phyloP scores from a whole-genome alignment of 2,113 vertebrate genomes.

The Ciconia boyciana region DNA sequence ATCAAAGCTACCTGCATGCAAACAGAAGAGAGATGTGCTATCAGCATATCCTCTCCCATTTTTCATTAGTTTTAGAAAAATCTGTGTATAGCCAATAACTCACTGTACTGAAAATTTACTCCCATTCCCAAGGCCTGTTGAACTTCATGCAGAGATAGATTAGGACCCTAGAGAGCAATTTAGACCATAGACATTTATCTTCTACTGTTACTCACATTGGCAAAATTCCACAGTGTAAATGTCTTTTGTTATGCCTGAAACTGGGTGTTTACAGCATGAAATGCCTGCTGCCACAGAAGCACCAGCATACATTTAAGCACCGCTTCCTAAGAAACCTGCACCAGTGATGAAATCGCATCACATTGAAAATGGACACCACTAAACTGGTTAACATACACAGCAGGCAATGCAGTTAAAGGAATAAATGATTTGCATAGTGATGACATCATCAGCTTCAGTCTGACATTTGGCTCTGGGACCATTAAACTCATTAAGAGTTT shows the following conservation, averaged over 20 bases:
- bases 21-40: not conserved
- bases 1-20: not conserved
- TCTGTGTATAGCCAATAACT: not conserved
- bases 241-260: not conserved
- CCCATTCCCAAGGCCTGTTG: not conserved
- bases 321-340: not conserved
- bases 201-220: not conserved
- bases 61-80: not conserved
- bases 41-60: not conserved
- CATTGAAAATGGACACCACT: not conserved
- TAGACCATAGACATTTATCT: not conserved
- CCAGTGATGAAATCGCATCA: not conserved
- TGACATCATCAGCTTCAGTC: not conserved
- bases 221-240: not conserved
- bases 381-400: not conserved
- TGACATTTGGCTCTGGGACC: not conserved
- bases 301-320: not conserved
- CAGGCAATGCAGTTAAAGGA: not conserved
- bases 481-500: not conserved
- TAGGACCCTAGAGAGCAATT: not conserved
- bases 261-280: not conserved
- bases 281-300: not conserved
- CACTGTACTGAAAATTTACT: not conserved
- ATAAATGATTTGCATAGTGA: fast-evolving
- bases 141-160: not conserved